Percentiles rank a stretch among this genome's conserved stretches.
Conservation (phyloP, 2,888 invertebrate genomes). For the Plagodis pulveraria region DNA sequence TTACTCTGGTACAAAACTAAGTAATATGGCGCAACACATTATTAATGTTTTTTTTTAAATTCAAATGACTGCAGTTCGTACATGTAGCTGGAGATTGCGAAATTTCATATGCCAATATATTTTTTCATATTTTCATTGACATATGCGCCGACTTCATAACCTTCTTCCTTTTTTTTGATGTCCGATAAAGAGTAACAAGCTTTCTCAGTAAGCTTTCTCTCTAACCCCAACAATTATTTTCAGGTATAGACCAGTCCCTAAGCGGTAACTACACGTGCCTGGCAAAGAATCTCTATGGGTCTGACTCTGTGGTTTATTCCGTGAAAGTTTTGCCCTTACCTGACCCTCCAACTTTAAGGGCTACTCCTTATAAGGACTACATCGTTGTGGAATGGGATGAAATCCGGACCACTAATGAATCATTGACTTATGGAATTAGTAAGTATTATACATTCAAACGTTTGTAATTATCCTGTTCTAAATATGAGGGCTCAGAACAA, state of each 20-base stretch:
- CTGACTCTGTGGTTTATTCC: conserved; percentile 91
- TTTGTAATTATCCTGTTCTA: too few relatives aligned
- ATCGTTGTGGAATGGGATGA: conserved; percentile 89
- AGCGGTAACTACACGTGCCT: conserved; percentile 93
- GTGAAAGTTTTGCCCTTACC: conserved; percentile 91
- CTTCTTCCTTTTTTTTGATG: too few relatives aligned
- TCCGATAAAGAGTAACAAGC: too few relatives aligned
- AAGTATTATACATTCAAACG: conserved; percentile 44
- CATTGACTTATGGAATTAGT: conserved; percentile 67
- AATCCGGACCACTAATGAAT: conserved; percentile 63
- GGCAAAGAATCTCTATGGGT: conserved; percentile 93
- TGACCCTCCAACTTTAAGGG: conserved; percentile 87
- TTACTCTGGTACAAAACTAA: too few relatives aligned
- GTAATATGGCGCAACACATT: too few relatives aligned
- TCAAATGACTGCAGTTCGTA: too few relatives aligned
- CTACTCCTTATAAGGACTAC: conserved; percentile 78
- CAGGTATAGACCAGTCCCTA: conserved; percentile 89
- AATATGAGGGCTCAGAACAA: too few relatives aligned
- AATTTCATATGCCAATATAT: too few relatives aligned
- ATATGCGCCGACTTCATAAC: too few relatives aligned
- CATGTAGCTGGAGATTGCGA: too few relatives aligned
- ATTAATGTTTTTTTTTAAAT: too few relatives aligned
- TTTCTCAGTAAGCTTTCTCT: background rate
- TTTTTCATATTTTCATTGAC: too few relatives aligned
- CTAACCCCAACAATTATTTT: conserved; percentile 1